These are phyloP conservation scores for Nerophis ophidion DNA, from an alignment of 2,113 vertebrate species.

Conservation along the genomic window DNA sequence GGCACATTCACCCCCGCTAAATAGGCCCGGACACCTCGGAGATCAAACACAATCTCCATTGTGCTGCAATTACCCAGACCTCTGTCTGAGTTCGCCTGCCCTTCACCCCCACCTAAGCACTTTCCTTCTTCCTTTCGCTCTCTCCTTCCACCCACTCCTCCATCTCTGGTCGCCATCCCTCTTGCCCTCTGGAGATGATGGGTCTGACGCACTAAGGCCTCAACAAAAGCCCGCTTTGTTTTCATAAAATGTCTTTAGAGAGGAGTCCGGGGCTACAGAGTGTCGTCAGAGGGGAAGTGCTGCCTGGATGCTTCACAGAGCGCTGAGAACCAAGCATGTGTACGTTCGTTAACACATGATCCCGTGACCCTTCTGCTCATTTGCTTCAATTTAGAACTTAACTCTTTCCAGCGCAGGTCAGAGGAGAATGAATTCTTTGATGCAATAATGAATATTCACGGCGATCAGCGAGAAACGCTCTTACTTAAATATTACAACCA, in stretches of 20 bases:
- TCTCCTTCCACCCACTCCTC: conserved; percentile 49
- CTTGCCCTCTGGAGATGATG: conserved; percentile 61
- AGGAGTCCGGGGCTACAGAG: conserved; percentile 58
- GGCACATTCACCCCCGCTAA: conserved; percentile 68
- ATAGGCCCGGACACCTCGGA: conserved; percentile 73
- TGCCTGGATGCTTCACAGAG: conserved; percentile 66
- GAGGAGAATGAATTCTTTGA: conserved; percentile 35
- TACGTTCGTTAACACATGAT: conserved; percentile 69
- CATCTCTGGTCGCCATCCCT: conserved; percentile 47
- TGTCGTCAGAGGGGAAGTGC: conserved; percentile 69
- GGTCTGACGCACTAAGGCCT: conserved; percentile 65
- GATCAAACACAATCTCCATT: conserved; percentile 76
- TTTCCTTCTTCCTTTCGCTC: conserved; percentile 33
- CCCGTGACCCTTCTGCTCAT: conserved; percentile 63
- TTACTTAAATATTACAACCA: conserved; percentile 33
- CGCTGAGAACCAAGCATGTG: conserved; percentile 63
- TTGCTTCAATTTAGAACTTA: conserved; percentile 65
- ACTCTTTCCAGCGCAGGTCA: conserved; percentile 52
- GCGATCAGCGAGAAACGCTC: conserved; percentile 23
- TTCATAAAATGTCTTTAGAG: conserved; percentile 62
- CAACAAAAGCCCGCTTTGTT: conserved; percentile 75
- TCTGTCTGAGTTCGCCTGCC: conserved; percentile 61
- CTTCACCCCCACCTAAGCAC: conserved; percentile 64
- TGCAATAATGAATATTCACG: conserved; percentile 38
- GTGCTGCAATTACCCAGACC: conserved; percentile 77